Evolutionary conservation across 2,888 invertebrate species (phyloP), one percentile per base, ranked within the genome.

Genomic region (Perithous albicinctus): DNA sequence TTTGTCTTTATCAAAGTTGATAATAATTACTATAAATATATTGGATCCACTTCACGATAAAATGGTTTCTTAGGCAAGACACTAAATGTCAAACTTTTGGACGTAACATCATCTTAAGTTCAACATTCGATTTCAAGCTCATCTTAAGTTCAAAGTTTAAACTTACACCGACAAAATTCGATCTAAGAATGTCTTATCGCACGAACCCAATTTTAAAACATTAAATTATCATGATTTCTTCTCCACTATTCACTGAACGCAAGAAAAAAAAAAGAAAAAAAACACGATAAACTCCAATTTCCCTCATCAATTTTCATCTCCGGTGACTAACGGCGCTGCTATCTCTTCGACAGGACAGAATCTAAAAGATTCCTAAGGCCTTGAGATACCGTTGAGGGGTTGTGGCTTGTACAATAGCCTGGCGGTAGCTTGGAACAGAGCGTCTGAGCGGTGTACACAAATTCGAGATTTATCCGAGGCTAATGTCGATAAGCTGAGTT

Each of bases 401-500:
- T 35, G 35, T 2, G 59, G 35, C 35, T 59, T 12, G 63, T 41
- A 41, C 38, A 12, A 6, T 29, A 18, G 32, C 18, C 59, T 29
- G 15, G 56, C 7, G 35, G 20, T n/a, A 23, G n/a, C 64, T n/a
- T 54, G 12, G 15, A 69, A 54, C 69, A 41, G 35, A 35, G 26
- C 38, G 69, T 69, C 69, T 56, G 59, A 72, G 35, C 43, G 35
- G 46, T 72, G 64, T 70, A 66, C 54, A 72, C 78, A 78, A 78
- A 78, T 78, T 78, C 78, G 66, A 78, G 72, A 78, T 78, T 78
- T 72, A 78, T 78, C 78, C 78, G 35, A 56, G 78, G 78, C 78
- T 78, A 78, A 78, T 72, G 72, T 78, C 78, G 78, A 78, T 78
- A 78, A 78, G 78, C 78, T 29, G 72, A 78, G 72, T 66, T 56